Evolutionary conservation across 1,140 invertebrate species (phyloP), one percentile per base, ranked within the genome.

Genomic region (Drosophila insularis): DNA sequence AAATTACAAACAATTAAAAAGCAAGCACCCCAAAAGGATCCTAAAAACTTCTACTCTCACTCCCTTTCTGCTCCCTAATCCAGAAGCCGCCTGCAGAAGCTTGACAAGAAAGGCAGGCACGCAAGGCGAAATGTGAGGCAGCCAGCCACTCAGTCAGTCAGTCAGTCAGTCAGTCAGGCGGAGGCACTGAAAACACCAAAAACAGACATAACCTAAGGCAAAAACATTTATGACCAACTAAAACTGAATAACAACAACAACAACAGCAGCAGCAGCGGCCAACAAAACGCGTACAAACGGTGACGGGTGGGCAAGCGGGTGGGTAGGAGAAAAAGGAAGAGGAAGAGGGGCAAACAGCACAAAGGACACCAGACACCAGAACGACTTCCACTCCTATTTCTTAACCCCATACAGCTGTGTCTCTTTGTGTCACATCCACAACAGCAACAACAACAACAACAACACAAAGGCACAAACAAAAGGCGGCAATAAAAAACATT

Each of bases 1-100:
- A 86, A 86, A 86, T 87, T 81, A 71, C 81, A 79, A 82, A 73
- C 81, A 87, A 86, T 86, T 86, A 86, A 86, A 77, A 81, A 74
- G 63, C 71, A 67, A 81, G 40, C 61, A 68, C 56, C 68, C 68
- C 59, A 68, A 27, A 75, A 72, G 78, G 68, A 79, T 66, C 75
- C 66, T 76, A 66, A 61, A 65, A 23, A 66, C 60, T 40, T 7
- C 23, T 13, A 39, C 40, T 14, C 7, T 19, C 19, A 21, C 43
- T 21, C 43, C 27, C 27, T 27, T 27, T 27, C 43, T 37, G 10
- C 14, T 46, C 43, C 43, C 8, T 10, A 8, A 10, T 10, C 17
- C 43, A 50, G 27, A 27, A 27, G 27, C 23, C 23, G 43, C 17
- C 23, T 40, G 40, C 23, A 40, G 43, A 53, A 46, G 70, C 62